These are phyloP conservation scores for Drosophila hydei DNA, from an alignment of 1,140 invertebrate species.

Conservation along the genomic window DNA sequence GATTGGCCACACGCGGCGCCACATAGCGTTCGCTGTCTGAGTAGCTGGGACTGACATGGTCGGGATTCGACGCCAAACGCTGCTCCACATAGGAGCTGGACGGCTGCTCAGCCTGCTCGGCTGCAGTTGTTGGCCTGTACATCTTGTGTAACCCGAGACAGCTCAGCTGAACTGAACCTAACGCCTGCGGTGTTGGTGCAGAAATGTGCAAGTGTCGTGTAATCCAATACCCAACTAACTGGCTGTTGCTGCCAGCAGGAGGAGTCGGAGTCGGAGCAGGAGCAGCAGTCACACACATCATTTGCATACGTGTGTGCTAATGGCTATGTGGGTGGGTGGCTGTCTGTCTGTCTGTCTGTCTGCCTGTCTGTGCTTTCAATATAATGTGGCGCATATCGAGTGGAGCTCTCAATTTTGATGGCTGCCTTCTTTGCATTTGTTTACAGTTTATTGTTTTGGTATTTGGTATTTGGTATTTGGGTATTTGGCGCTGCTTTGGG, in stretches of 20 bases:
- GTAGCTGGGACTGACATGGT: not conserved
- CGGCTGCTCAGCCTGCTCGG: constrained; percentile 3
- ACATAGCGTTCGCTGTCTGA: constrained; percentile 26
- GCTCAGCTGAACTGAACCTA: constrained; percentile 49
- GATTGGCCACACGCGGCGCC: constrained; percentile 17
- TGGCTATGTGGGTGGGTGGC: constrained; percentile 20
- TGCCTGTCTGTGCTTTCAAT: constrained; percentile 15
- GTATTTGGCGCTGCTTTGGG: constrained; percentile 39
- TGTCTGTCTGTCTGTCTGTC: constrained; percentile 3
- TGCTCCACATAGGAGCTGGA: constrained; percentile 19
- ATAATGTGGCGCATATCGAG: constrained; percentile 51
- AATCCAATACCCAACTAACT: constrained; percentile 60
- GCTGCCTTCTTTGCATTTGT: constrained; percentile 70
- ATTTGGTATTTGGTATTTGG: constrained; percentile 20
- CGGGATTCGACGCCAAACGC: not conserved
- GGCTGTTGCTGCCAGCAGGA: constrained; percentile 31
- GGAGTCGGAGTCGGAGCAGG: constrained; percentile 14
- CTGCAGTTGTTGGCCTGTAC: constrained; percentile 2
- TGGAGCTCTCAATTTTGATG: constrained; percentile 78
- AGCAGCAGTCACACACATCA: constrained; percentile 58
- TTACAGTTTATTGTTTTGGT: constrained; percentile 81
- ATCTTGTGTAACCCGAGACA: not conserved
- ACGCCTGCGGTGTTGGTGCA: constrained; percentile 77
- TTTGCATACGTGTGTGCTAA: constrained; percentile 66
- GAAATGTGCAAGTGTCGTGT: constrained; percentile 81